A percentile compares a stretch with the other conserved stretches of the same genome.
Conservation (phyloP, 2,113 vertebrate genomes). For the Dendropsophus ebraccatus region DNA sequence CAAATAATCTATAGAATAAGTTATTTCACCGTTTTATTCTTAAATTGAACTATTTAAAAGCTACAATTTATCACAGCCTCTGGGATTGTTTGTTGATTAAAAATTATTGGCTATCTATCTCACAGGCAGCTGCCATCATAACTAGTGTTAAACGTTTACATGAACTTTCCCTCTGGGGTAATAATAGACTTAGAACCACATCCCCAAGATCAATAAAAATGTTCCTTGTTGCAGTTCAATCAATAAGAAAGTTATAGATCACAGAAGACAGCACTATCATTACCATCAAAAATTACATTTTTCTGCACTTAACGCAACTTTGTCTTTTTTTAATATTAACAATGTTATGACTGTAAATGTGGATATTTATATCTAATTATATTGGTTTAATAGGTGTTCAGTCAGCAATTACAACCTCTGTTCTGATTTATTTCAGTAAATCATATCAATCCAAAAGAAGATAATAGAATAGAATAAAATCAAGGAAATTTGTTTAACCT, state of each 20-base stretch:
- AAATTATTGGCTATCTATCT: constrained; percentile 60
- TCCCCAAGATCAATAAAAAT: constrained; percentile 54
- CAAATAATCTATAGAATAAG: constrained; percentile 48
- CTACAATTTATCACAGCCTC: constrained; percentile 48
- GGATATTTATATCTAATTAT: background rate
- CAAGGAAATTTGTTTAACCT: too few relatives aligned
- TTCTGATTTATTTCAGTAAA: background rate
- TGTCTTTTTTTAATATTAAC: background rate
- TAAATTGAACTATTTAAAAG: constrained; percentile 54
- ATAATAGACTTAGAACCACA: constrained; percentile 55
- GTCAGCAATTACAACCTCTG: background rate
- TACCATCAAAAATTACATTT: constrained; percentile 22
- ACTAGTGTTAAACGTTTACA: constrained; percentile 58
- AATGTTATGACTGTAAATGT: background rate
- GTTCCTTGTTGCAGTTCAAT: constrained; percentile 53
- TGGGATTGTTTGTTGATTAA: constrained; percentile 57
- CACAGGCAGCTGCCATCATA: constrained; percentile 52
- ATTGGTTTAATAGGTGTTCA: background rate
- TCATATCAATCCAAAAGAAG: background rate
- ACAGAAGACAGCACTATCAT: constrained; percentile 37
- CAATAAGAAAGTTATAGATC: constrained; percentile 45
- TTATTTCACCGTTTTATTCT: constrained; percentile 40
- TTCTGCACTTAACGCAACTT: background rate
- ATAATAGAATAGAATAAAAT: too few relatives aligned
- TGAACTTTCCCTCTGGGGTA: constrained; percentile 57